Evolutionary conservation across 1,140 invertebrate species (phyloP), one percentile per base, ranked within the genome.

Genomic region (Cyrtorhinus lividipennis): DNA sequence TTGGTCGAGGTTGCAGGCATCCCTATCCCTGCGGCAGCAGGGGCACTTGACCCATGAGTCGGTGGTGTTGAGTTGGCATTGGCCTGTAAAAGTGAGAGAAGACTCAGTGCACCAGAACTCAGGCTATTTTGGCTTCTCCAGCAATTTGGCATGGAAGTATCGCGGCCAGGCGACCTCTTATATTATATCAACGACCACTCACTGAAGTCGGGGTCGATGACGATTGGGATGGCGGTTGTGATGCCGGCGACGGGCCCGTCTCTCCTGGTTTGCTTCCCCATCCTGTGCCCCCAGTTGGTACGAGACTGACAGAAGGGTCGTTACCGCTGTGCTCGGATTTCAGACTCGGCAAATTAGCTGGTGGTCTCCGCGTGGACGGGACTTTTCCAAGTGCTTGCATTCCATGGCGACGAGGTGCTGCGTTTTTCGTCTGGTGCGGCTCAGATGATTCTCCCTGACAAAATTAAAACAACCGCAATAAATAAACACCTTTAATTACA

Each of bases 341-440:
- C 77, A 96, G 80, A 84, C 92, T 95, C 75, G 94, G 93, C 79
- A 96, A 80, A 83, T 95, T 94, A 73, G 90, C 92, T 77, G 94
- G 94, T 78, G 92, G 90, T 76, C 93, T 87, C 77, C 93, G 86
- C 75, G 89, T 87, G 76, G 85, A 90, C 75, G 89, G 90, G 77
- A 96, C 90, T 86, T 95, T 96, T 80, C 93, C 92, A 84, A 97
- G 84, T 79, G 84, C 91, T 88, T 95, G 92, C 84, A 96, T 90
- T 82, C 93, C 93, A 95, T 95, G 91, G 88, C 95, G 94, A 75
- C 88, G 86, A 48, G 83, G 83, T 79, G 81, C 82, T 79, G 88
- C 84, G 78, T 86, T 91, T 79, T 89, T 90, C 71, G 88, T 86
- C 74, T 86, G 85, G 71, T 86, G 85, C 72, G 87, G 85, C 77